Base-by-base conservation (phyloP, 2,888 invertebrate genomes). In the Aplocera efformata region DNA sequence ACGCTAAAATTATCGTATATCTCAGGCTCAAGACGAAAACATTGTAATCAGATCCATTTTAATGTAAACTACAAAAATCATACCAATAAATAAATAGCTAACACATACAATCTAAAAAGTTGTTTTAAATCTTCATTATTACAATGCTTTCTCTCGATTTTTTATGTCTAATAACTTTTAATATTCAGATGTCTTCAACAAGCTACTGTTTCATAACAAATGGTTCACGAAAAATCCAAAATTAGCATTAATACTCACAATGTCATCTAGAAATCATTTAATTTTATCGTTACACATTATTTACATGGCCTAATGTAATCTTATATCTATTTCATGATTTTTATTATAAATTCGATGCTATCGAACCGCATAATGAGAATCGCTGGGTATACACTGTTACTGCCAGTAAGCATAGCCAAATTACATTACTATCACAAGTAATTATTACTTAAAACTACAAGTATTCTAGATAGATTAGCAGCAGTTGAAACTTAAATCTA, bases 361-460 rank as follows among this genome's bases (percentile, higher is more conserved):
- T 54, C 48, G 29, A 50, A 40, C 22, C 31, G 13, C 9, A n/a
- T 10, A 25, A 43, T 41, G 43, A 56, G 42, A 55, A 49, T 45
- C 43, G 38, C 36, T 45, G 40, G 40, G 17, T 47, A 38, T 29
- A 42, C 33, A n/a, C n/a, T 23, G 27, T 21, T 29, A 17, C 24
- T 32, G 25, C 22, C 25, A 29, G 24, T 28, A 47, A 50, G 41
- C 55, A 56, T 56, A 56, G 52, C 49, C 54, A 44, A 34, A 45
- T 43, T 47, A 42, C 43, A 28, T 43, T 48, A 48, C 34, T 50
- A 56, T 52, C 54, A 56, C 49, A 53, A 56, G 46, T 44, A 47
- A 23, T 17, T 3, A 45, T 27, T 30, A 41, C 40, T 33, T 36
- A 33, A 25, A 25, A 29, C 17, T 45, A 45, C 6, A 3, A 33